Evolutionary conservation across 2,797 vertebrate species (phyloP).

Genomic region (Tauraco hartlaubi): DNA sequence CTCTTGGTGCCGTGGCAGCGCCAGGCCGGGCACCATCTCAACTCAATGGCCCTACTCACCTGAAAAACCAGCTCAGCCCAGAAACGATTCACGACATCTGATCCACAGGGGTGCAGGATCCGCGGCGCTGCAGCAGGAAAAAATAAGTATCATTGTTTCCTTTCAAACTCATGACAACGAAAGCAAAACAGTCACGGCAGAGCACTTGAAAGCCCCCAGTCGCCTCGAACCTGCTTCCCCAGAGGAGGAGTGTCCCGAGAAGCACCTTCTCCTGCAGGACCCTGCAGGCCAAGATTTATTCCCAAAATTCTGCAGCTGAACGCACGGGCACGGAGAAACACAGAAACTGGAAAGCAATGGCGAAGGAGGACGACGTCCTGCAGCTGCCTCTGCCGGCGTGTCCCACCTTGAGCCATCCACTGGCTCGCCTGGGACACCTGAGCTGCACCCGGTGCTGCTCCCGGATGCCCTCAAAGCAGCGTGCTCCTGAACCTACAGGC

Average conservation of each 20-base stretch:
- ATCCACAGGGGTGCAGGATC: background rate
- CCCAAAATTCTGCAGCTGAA: background rate
- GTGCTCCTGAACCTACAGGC: background rate
- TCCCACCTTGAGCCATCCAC: background rate
- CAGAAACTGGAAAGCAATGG: rapidly evolving
- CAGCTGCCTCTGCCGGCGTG: rapidly evolving
- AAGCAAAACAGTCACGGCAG: background rate
- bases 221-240: background rate
- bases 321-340: rapidly evolving
- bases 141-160: conserved; percentile 38
- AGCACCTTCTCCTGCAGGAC: background rate
- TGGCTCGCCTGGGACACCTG: rapidly evolving
- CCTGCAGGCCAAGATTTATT: background rate
- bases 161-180: background rate
- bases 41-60: conserved; percentile 22
- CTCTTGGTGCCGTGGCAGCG: rapidly evolving
- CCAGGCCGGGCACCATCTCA: background rate
- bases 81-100: conserved; percentile 52
- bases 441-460: background rate
- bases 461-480: rapidly evolving
- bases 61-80: conserved; percentile 27
- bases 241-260: rapidly evolving
- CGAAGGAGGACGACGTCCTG: rapidly evolving
- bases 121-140: conserved; percentile 30
- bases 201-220: rapidly evolving